Base-by-base conservation (phyloP, 1,140 invertebrate genomes). In the Idris sp. region DNA sequence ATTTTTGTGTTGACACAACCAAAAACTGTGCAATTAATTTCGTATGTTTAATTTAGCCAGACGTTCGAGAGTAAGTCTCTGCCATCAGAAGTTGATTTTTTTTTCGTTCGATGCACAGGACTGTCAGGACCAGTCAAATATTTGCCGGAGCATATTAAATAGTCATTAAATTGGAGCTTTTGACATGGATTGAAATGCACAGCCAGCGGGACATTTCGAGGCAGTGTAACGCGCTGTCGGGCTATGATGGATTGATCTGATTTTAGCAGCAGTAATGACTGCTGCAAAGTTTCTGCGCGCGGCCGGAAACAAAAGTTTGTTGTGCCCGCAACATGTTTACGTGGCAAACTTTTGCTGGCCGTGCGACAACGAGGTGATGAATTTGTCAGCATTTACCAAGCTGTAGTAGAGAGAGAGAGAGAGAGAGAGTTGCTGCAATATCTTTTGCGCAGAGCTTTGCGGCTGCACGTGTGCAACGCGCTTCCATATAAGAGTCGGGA, bases 31-130 rank as follows among this genome's bases (percentile, higher is more conserved):
- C 8, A 25, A 25, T 3, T 25, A 25, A 25, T 25, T 25, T 3
- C 22, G 8, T 25, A 25, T 8, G 8, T 25, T 25, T 25, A 81
- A 80, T 79, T 82, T 80, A 58, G 67, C 65, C n/a, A n/a, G n/a
- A n/a, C n/a, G n/a, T n/a, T n/a, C n/a, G n/a, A n/a, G n/a, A n/a
- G n/a, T n/a, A n/a, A n/a, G n/a, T n/a, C n/a, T n/a, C n/a, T n/a
- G n/a, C n/a, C n/a, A n/a, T n/a, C n/a, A n/a, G n/a, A n/a, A n/a
- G n/a, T n/a, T n/a, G n/a, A n/a, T n/a, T n/a, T n/a, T n/a, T n/a
- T n/a, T n/a, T n/a, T n/a, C n/a, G n/a, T n/a, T n/a, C n/a, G n/a
- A n/a, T n/a, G n/a, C n/a, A n/a, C n/a, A n/a, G n/a, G n/a, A n/a
- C n/a, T n/a, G n/a, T n/a, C n/a, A n/a, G n/a, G n/a, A 35, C 13